Evolutionary conservation across 2,797 vertebrate genomes (phyloP).

Genomic region (Aldrovandia affinis): DNA sequence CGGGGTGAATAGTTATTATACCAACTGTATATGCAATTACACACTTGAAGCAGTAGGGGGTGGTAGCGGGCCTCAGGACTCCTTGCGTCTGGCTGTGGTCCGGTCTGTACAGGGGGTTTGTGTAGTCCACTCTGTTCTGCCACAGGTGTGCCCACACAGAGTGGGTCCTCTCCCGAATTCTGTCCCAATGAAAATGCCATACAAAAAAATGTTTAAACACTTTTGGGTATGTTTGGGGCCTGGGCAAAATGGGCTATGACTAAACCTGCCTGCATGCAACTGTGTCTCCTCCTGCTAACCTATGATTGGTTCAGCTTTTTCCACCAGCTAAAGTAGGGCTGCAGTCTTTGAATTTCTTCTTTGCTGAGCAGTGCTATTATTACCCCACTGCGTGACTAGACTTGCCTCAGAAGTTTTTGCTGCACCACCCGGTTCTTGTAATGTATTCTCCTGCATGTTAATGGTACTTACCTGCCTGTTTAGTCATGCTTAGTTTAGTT

Average conservation of each 20-base stretch:
- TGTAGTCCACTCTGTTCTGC: constrained; percentile 82
- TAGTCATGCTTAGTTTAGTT: neutral
- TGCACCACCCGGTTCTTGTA: neutral
- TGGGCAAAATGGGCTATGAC: neutral
- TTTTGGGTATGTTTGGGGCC: neutral
- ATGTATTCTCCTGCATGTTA: neutral
- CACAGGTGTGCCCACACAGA: constrained; percentile 91
- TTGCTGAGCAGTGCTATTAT: neutral
- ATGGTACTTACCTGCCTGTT: neutral
- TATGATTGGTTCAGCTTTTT: neutral
- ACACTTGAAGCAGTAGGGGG: constrained; percentile 93
- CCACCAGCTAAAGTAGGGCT: neutral
- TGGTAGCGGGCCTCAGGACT: constrained; percentile 77
- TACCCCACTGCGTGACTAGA: neutral
- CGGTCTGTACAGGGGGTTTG: constrained; percentile 87
- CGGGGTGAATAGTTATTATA: neutral
- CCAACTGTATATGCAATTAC: neutral
- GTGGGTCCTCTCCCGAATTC: constrained; percentile 84
- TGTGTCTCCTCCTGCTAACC: neutral
- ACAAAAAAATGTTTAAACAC: neutral
- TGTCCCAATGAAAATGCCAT: constrained; percentile 54
- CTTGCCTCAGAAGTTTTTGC: neutral
- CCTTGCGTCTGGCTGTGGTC: constrained; percentile 81
- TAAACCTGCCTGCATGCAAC: neutral
- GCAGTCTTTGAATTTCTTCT: neutral